Conservation (phyloP, 1,140 invertebrate genomes). For the Philotrypesis tridentata region DNA sequence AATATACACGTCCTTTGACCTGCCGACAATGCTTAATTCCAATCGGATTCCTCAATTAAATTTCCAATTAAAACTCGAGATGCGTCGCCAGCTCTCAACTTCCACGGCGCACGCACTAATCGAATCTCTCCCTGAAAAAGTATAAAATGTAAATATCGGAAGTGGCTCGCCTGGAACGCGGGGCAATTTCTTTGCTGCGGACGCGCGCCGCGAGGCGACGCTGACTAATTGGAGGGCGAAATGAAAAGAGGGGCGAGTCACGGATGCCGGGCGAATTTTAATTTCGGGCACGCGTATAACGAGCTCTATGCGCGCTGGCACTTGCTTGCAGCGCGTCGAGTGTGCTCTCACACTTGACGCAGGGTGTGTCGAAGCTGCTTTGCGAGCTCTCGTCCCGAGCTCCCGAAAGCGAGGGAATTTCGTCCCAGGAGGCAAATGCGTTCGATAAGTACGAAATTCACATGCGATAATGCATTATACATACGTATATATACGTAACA, state of each 20-base stretch:
- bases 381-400: too few species aligned
- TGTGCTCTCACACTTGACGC: too few species aligned
- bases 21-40: too few species aligned
- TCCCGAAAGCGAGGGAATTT: too few species aligned
- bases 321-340: background rate
- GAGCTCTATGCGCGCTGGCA: background rate
- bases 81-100: background rate
- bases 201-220: background rate
- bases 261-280: background rate
- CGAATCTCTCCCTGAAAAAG: too few species aligned
- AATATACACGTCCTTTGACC: too few species aligned
- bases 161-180: background rate
- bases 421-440: too few species aligned
- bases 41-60: too few species aligned
- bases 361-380: too few species aligned
- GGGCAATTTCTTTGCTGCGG: background rate
- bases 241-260: background rate
- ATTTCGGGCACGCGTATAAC: slow-evolving; percentile 7
- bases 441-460: too few species aligned
- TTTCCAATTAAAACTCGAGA: background rate
- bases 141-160: background rate
- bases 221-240: background rate
- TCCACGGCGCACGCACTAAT: background rate
- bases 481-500: too few species aligned
- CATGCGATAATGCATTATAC: too few species aligned